These are phyloP conservation scores for Luscinia megarhynchos DNA, from an alignment of 2,797 vertebrate genomes.

Conservation along the genomic window DNA sequence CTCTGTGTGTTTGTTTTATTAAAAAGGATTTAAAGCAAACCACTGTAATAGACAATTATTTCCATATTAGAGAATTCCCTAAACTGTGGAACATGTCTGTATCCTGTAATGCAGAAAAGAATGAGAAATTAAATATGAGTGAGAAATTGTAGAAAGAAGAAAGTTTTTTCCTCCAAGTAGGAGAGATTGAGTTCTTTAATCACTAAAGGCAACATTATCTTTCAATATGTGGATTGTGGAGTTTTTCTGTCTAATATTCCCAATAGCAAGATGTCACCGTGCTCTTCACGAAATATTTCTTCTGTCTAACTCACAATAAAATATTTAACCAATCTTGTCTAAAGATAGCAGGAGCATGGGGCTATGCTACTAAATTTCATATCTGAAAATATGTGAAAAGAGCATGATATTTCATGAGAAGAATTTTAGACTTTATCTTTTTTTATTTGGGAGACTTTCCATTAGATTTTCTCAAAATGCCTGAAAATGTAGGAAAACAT, in stretches of 20 bases:
- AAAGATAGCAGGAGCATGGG: neutral
- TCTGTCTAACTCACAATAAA: neutral
- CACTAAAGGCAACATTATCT: neutral
- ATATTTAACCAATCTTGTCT: neutral
- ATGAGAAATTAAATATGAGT: neutral
- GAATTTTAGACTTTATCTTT: neutral
- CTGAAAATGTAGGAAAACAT: neutral
- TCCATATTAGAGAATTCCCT: slow-evolving; percentile 22
- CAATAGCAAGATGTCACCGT: neutral
- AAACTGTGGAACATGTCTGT: neutral
- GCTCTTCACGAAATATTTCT: neutral
- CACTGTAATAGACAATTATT: neutral
- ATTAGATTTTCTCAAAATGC: neutral
- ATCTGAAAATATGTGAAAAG: neutral
- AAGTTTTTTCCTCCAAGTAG: neutral
- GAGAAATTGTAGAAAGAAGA: neutral
- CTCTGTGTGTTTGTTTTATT: slow-evolving; percentile 10
- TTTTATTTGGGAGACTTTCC: neutral
- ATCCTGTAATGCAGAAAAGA: neutral
- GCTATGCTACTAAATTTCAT: neutral
- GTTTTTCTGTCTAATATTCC: neutral
- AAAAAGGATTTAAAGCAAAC: slow-evolving; percentile 40
- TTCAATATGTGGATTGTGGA: neutral
- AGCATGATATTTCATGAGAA: neutral
- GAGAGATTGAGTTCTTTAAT: neutral